Evolutionary conservation across 2,113 vertebrate genomes (phyloP), one percentile per base, ranked within the genome.

Genomic region (Myodes glareolus): DNA sequence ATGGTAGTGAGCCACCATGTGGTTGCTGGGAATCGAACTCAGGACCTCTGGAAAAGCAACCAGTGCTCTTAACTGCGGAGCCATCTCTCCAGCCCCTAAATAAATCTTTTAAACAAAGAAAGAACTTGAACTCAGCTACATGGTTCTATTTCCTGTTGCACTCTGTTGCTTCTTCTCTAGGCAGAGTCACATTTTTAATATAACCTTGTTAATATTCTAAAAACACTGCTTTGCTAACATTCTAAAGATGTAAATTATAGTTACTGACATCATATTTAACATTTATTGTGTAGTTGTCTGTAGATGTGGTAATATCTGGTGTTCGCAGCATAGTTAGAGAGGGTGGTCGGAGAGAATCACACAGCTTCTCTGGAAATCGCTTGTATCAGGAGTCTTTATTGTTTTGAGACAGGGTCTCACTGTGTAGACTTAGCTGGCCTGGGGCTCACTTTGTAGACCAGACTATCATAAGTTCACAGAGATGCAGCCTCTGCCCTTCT

Each of bases 181-280:
- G 39, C 23, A 12, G 73, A 90, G 61, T 75, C 58, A 76, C 25
- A 76, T 92, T 90, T 84, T 77, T 42, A 94, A 97, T 86, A 33
- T 33, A 21, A 31, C 61, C 61, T 65, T 67, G 16, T 11, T 45
- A 86, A 42, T 67, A 86, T 45, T 67, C n/a, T 47, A 86, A 7
- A 52, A 5, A 25, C 31, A 12, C 58, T 84, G 72, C 76, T 86
- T 58, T 88, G 52, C 63, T 78, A 31, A 39, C 63, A 72, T 2
- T 90, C 31, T 88, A 77, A 94, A 77, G 77, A 68, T 97, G 21
- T 29, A 78, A 67, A 31, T 73, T 91, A 65, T 36, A 68, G 36
- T 50, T 80, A 75, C 50, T 78, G 33, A 94, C 17, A 50, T 73
- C 14, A 61, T 91, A 5, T 80, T 80, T 85, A 72, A 85, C 29